Conservation (phyloP, 2,113 vertebrate species). For the Siniperca chuatsi region DNA sequence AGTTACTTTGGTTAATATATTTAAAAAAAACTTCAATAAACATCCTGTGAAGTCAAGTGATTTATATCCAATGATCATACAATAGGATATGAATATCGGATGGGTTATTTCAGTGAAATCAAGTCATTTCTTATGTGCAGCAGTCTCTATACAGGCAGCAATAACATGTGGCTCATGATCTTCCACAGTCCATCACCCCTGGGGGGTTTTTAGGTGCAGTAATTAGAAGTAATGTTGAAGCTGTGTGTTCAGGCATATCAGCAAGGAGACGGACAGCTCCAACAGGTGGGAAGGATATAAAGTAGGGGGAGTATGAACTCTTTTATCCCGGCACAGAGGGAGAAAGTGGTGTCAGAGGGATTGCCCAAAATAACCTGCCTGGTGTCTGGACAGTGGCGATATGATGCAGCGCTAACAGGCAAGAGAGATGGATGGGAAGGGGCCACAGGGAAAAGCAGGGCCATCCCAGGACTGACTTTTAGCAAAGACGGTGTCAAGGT, state of each 20-base stretch:
- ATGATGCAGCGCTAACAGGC: constrained; percentile 52
- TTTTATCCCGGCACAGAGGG: constrained; percentile 69
- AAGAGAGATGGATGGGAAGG: constrained; percentile 55
- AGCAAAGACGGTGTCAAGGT: constrained; percentile 25
- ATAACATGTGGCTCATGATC: constrained; percentile 6
- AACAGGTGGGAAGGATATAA: constrained; percentile 77
- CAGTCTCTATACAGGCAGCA: neutral
- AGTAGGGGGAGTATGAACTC: constrained; percentile 44
- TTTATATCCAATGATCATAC: neutral
- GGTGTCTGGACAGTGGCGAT: constrained; percentile 57
- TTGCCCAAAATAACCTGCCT: constrained; percentile 75
- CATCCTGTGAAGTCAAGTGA: neutral
- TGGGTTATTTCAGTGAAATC: neutral
- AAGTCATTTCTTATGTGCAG: neutral
- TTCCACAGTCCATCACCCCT: constrained; percentile 13
- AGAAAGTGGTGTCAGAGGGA: constrained; percentile 75
- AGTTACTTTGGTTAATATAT: neutral
- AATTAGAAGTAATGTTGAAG: constrained; percentile 50
- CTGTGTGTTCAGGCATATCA: constrained; percentile 63
- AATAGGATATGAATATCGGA: neutral
- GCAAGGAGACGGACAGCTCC: constrained; percentile 62
- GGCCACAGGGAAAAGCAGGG: constrained; percentile 33
- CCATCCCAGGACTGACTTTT: constrained; percentile 20
- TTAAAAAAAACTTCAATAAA: neutral
- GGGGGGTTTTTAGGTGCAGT: constrained; percentile 38